Conservation (phyloP, 2,113 vertebrate species). For the Tragelaphus buxtoni region DNA sequence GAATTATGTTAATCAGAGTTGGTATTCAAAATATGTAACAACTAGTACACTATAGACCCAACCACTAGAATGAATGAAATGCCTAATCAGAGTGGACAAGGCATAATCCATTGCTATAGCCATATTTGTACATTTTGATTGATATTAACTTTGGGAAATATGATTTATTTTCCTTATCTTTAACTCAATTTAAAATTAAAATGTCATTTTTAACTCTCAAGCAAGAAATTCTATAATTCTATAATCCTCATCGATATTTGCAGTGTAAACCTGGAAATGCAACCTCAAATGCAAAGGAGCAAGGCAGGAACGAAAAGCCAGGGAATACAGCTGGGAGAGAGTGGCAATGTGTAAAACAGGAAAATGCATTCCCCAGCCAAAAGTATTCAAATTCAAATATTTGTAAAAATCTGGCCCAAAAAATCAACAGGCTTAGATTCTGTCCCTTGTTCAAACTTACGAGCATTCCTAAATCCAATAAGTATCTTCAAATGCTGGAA, state of each 20-base stretch:
- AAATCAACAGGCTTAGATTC: neutral
- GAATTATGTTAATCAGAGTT: neutral
- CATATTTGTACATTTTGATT: neutral
- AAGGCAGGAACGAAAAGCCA: neutral
- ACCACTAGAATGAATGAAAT: neutral
- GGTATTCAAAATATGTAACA: neutral
- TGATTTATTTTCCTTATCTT: neutral
- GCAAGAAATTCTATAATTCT: neutral
- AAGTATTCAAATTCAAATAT: neutral
- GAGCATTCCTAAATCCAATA: neutral
- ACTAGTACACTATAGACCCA: neutral
- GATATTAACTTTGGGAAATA: neutral
- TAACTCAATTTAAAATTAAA: constrained; percentile 8
- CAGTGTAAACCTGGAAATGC: neutral
- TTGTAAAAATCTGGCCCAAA: neutral
- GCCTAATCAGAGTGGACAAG: neutral
- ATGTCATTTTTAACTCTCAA: neutral
- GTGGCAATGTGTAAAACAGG: neutral
- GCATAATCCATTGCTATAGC: neutral
- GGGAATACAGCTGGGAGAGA: neutral
- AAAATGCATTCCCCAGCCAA: neutral
- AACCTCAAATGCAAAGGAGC: neutral
- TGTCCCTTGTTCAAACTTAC: neutral
- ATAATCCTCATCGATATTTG: neutral
- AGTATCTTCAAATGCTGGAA: neutral